phyloP scores from a whole-genome alignment of 2,113 vertebrate species.

The Elaphurus davidianus region DNA sequence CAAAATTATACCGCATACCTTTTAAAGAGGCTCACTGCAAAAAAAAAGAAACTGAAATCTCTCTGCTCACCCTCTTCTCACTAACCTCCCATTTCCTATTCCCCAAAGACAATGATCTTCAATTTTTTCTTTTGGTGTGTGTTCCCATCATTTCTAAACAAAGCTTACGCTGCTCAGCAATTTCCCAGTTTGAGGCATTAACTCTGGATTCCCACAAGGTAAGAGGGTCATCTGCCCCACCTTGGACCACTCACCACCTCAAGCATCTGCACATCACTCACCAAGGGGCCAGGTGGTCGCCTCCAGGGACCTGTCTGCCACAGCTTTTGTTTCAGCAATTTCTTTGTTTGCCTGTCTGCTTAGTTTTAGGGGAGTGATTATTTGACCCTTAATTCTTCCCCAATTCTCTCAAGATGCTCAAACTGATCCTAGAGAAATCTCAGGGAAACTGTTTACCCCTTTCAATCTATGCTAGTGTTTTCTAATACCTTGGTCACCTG shows the following conservation, averaged over 20 bases:
- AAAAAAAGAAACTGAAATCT: neutral
- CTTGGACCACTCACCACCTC: fast-evolving
- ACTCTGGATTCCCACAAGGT: fast-evolving
- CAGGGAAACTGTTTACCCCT: neutral
- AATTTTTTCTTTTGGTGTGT: too few relatives aligned
- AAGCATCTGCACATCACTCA: fast-evolving
- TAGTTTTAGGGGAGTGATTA: neutral
- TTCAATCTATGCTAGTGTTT: too few relatives aligned
- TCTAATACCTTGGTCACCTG: neutral
- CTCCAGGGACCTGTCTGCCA: neutral
- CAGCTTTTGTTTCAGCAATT: neutral
- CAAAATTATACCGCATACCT: neutral
- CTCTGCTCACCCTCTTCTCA: too few relatives aligned
- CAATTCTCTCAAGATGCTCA: neutral
- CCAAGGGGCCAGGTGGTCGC: fast-evolving
- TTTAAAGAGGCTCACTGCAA: neutral
- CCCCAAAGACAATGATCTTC: neutral
- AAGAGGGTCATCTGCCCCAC: fast-evolving
- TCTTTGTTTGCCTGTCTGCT: neutral
- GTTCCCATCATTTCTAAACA: too few relatives aligned
- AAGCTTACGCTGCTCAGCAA: fast-evolving
- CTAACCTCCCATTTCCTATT: fast-evolving
- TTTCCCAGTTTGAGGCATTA: fast-evolving
- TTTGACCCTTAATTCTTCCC: neutral
- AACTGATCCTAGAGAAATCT: neutral